Evolutionary conservation across 2,888 invertebrate species (phyloP).

Genomic region (Baronia brevicornis): DNA sequence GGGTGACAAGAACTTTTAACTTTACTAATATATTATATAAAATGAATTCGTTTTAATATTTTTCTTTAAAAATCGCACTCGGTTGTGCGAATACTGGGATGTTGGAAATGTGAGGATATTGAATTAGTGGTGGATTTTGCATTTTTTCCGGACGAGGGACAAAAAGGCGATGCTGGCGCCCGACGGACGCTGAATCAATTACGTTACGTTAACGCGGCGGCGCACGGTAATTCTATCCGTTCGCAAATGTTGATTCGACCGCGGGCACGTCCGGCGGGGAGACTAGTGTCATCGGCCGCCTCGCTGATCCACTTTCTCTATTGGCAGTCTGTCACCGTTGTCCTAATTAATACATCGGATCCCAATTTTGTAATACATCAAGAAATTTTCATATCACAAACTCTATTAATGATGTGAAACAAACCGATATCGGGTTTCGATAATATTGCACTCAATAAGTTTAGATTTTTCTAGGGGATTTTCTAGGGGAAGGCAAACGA

Average conservation of each 20-base stretch:
- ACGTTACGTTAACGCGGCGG: constrained; percentile 56
- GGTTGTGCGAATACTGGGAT: constrained; percentile 15
- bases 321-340: constrained; percentile 31
- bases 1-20: too few species aligned
- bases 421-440: too few species aligned
- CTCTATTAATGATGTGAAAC: too few species aligned
- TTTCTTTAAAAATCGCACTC: constrained; percentile 25
- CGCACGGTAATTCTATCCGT: constrained; percentile 67
- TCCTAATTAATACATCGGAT: constrained; percentile 35
- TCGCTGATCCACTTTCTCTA: constrained; percentile 45
- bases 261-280: constrained; percentile 36
- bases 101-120: constrained; percentile 36
- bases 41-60: too few species aligned
- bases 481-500: too few species aligned
- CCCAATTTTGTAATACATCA: too few species aligned
- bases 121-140: constrained; percentile 59
- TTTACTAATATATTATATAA: too few species aligned
- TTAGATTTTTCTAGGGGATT: too few species aligned
- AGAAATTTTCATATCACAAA: too few species aligned
- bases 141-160: constrained; percentile 42
- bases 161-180: constrained; percentile 52
- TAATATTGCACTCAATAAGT: too few species aligned
- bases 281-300: constrained; percentile 25
- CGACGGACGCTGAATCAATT: constrained; percentile 64
- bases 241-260: constrained; percentile 71